Evolutionary conservation across 2,797 vertebrate species (phyloP), one percentile per base, ranked within the genome.

Genomic region (Picus viridis): DNA sequence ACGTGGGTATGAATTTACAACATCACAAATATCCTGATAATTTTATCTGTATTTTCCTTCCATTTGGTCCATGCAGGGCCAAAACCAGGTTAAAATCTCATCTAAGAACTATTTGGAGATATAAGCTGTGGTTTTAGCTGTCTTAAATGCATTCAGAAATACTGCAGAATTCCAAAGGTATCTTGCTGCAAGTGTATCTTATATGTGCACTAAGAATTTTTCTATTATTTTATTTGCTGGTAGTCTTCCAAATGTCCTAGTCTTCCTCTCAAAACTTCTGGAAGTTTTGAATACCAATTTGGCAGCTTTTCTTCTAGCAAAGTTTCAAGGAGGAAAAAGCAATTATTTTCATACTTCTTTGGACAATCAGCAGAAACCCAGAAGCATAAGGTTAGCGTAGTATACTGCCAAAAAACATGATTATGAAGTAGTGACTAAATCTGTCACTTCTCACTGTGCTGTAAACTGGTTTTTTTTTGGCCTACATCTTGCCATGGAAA

Each of bases 321-420:
- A 88, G 24, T 20, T 71, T 89, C 65, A 80, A 83, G 65, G 32
- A 91, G 12, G 41, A 77, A 64, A 90, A 90, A 64, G 22, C 67
- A 79, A 80, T 92, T 89, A 70, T 89, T 84, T 93, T 91, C 30
- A 15, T 71, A 54, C 45, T 54, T 71, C 45, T 91, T 41, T 74
- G 58, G 41, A 57, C 54, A n/a, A 89, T 74, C 41, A 80, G 32
- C 69, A 89, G 36, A 87, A 79, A 22, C 62, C 54, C 30, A 92
- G 32, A 90, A 91, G 65, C 41, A 74, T 39, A 30, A 85, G 41
- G 12, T 22, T 67, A 63, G 18, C 1, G 10, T 49, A 79, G 39
- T 27, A 68, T 3, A 53, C 24, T 63, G 45, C 49, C 85, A 91
- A 80, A 81, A 65, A 2, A 2, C 6, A 30, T 30, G 3, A 80